Base-by-base conservation (phyloP, 2,113 vertebrate species). In the Alligator mississippiensis region DNA sequence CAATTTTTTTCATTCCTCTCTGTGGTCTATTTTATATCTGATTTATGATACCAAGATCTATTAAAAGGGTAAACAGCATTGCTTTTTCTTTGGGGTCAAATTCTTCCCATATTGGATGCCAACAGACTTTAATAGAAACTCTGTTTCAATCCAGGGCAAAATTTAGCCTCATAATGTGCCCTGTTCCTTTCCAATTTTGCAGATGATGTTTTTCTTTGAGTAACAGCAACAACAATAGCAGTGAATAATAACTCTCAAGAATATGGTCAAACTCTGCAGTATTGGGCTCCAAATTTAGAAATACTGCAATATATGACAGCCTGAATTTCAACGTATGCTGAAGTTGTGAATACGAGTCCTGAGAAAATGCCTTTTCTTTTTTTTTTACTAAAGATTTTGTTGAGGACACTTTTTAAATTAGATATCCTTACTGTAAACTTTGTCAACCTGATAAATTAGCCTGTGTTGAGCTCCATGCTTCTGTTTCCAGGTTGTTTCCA, bases 291-390 rank as follows among this genome's bases (percentile, higher is more conserved):
- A 84, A 91, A 72, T 62, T 72, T 57, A 95, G 81, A 91, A 92
- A 38, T 76, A 93, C 88, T 78, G 68, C 34, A 87, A 68, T 17
- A 76, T 5, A 63, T 68, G 94, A 91, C 92, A 96, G 93, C 88
- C 95, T 96, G 90, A 28, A 16, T 24, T 55, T 58, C 30, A n/a
- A 28, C 87, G 85, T 8, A 68, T 94, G 92, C 93, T 75, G 78
- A 30, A 94, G 63, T 54, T 83, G 93, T 0, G 2, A 95, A 82
- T 47, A 92, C 66, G 85, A 93, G 70, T 93, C 72, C 6, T 17
- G 82, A 78, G 25, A 21, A 60, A 57, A 74, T 38, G 21, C 25
- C 25, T 62, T 62, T 62, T 25, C 21, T 14, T 24, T 62, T 22
- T 14, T 57, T 13, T 9, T 92, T 58, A 78, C 25, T 81, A 63